These are phyloP conservation scores for Hypanus sabinus DNA, from an alignment of 2,113 vertebrate species.

Conservation along the genomic window DNA sequence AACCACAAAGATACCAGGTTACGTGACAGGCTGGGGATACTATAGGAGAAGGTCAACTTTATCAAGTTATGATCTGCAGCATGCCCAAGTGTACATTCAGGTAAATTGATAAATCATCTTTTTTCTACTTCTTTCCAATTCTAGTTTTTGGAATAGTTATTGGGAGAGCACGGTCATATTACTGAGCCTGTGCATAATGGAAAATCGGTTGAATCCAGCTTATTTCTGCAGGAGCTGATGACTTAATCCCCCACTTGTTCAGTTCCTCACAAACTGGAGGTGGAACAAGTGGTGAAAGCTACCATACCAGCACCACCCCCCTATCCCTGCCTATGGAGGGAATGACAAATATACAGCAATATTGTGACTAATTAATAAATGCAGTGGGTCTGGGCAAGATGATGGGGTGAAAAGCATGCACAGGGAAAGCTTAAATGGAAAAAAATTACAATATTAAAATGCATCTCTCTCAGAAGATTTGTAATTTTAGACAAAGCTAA, in stretches of 20 bases:
- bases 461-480: background rate
- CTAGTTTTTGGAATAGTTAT: background rate
- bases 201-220: background rate
- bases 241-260: background rate
- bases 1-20: background rate
- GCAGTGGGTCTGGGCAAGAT: background rate
- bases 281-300: too few relatives aligned
- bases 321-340: too few relatives aligned
- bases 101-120: background rate
- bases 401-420: background rate
- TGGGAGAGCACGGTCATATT: background rate
- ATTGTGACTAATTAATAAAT: too few relatives aligned
- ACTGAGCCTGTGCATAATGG: background rate
- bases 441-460: background rate
- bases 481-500: background rate
- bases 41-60: background rate
- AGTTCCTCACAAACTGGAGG: background rate
- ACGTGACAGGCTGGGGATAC: slow-evolving; percentile 24
- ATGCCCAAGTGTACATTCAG: slow-evolving; percentile 24
- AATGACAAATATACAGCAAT: too few relatives aligned
- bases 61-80: background rate
- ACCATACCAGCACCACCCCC: too few relatives aligned
- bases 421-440: background rate
- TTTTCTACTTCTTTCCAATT: background rate
- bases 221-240: background rate